Percentiles rank a stretch among this genome's conserved stretches.
Evolutionary conservation across 1,140 invertebrate species (phyloP).

Genomic region (Penaeus indicus): DNA sequence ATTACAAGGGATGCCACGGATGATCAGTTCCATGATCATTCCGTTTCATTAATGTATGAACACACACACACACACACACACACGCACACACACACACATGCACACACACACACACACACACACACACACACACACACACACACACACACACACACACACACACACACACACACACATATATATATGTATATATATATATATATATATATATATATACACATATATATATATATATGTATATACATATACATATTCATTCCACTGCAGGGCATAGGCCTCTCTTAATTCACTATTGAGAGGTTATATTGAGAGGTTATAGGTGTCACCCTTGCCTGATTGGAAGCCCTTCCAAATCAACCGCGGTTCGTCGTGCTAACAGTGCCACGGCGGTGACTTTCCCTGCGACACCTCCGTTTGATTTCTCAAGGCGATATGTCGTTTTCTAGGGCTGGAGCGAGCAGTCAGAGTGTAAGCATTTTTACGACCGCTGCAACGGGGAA

Average conservation of each 20-base stretch:
- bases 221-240: slow-evolving; percentile 18
- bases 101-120: slow-evolving; percentile 26
- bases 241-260: neutral
- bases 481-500: too few relatives aligned
- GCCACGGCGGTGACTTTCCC: too few relatives aligned
- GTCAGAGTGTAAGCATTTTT: too few relatives aligned
- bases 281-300: too few relatives aligned
- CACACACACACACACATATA: neutral
- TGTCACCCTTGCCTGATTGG: neutral
- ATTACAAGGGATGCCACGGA: too few relatives aligned
- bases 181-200: slow-evolving; percentile 18
- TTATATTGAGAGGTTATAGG: too few relatives aligned
- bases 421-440: too few relatives aligned
- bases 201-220: neutral
- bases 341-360: neutral
- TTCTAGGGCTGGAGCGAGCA: neutral
- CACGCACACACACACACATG: too few relatives aligned
- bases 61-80: neutral
- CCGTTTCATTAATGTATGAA: neutral
- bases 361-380: too few relatives aligned
- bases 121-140: neutral
- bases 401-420: too few relatives aligned
- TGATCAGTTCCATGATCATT: too few relatives aligned
- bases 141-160: neutral
- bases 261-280: too few relatives aligned